A percentile compares a stretch with the other conserved stretches of the same genome.
Evolutionary conservation across 2,888 invertebrate species (phyloP).

Genomic region (Barypeithes pellucidus): DNA sequence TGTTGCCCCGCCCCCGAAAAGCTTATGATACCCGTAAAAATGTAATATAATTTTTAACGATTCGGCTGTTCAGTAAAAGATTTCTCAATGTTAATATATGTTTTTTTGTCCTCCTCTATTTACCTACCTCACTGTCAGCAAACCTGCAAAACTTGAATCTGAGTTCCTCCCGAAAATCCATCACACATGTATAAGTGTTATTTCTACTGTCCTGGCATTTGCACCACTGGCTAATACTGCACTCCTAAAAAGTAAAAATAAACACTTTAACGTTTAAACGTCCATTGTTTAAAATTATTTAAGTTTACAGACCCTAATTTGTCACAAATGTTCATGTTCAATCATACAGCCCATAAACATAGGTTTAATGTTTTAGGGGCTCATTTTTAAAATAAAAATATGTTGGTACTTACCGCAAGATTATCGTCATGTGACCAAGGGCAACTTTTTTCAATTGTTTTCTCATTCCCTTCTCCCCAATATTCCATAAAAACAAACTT

Average conservation of each 20-base stretch:
- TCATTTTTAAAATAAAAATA: no score
- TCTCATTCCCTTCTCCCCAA: conserved; percentile 81
- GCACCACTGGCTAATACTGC: conserved; percentile 79
- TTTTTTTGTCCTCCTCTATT: no score
- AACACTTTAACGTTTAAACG: no score
- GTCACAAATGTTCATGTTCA: no score
- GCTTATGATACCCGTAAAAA: no score
- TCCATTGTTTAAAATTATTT: background rate
- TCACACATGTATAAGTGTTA: conserved; percentile 87
- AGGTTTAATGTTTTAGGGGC: no score
- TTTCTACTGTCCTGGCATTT: conserved; percentile 90
- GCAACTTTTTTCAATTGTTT: conserved; percentile 76
- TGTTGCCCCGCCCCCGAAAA: no score
- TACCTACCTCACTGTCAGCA: conserved; percentile 73
- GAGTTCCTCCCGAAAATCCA: conserved; percentile 74
- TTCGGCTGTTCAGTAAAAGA: no score
- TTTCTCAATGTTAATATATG: no score
- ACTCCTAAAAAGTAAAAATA: conserved; percentile 73
- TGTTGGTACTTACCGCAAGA: conserved; percentile 73
- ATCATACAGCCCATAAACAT: no score
- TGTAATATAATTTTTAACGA: no score
- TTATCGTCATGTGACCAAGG: conserved; percentile 76
- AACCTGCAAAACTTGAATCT: conserved; percentile 80
- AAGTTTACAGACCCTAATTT: no score
- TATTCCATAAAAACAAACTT: conserved; percentile 86